phyloP scores from a whole-genome alignment of 2,797 vertebrate species.

The Calcarius lapponicus region DNA sequence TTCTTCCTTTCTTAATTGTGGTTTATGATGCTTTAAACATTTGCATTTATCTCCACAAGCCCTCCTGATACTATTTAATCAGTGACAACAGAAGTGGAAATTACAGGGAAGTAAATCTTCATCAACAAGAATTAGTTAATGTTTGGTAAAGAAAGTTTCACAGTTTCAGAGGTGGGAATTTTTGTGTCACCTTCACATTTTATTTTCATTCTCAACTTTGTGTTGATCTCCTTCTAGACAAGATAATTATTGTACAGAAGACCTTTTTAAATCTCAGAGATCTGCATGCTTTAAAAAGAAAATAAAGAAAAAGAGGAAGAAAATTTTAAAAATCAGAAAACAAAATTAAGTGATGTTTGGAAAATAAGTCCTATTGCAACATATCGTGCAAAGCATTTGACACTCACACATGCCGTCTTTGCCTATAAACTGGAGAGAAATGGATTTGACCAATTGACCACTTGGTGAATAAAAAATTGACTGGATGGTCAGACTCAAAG shows the following conservation, averaged over 20 bases:
- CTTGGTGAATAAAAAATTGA: not conserved
- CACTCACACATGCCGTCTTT: not conserved
- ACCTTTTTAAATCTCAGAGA: not conserved
- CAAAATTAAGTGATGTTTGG: not conserved
- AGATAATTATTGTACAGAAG: not conserved
- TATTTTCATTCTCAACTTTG: not conserved
- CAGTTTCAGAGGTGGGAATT: not conserved
- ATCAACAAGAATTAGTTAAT: not conserved
- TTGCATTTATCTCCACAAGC: not conserved
- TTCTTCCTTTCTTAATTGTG: not conserved
- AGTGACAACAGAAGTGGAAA: not conserved
- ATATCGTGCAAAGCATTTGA: not conserved
- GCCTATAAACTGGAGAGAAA: not conserved
- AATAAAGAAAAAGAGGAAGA: not conserved
- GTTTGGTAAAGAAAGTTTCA: not conserved
- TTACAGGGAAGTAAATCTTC: not conserved
- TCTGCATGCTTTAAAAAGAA: not conserved
- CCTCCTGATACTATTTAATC: not conserved
- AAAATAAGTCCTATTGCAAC: not conserved
- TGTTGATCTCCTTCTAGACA: not conserved
- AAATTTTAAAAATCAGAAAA: not conserved
- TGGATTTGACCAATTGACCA: not conserved
- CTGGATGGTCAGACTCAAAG: not conserved
- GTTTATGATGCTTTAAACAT: not conserved
- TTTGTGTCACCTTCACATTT: not conserved